These are phyloP conservation scores for Gallinago undulata DNA, from an alignment of 2,113 vertebrate species.

Conservation along the genomic window DNA sequence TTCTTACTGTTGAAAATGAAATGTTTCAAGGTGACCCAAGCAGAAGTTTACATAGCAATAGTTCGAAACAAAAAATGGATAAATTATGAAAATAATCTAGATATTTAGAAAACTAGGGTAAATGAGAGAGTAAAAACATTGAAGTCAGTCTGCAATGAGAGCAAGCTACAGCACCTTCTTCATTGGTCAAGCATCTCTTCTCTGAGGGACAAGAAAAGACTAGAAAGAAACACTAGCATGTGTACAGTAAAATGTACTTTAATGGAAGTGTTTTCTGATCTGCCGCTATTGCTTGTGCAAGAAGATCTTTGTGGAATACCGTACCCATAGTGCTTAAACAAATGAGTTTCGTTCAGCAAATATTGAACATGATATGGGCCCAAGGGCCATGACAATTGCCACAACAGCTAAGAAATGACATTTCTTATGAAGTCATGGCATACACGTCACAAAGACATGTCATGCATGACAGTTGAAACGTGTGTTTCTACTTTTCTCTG, in stretches of 20 bases:
- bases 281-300: background rate
- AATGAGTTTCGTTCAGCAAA: background rate
- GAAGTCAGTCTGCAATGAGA: background rate
- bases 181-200: background rate
- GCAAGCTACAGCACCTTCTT: background rate
- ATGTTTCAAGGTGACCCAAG: background rate
- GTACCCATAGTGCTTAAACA: background rate
- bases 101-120: background rate
- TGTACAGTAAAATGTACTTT: background rate
- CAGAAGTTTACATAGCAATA: background rate
- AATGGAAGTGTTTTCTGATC: background rate
- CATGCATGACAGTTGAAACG: rapidly evolving
- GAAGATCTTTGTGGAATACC: background rate
- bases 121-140: background rate
- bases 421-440: background rate
- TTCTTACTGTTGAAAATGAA: background rate
- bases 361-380: background rate
- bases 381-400: background rate
- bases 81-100: background rate
- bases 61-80: background rate
- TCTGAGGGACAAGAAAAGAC: background rate
- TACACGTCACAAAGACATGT: rapidly evolving
- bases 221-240: background rate
- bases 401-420: background rate
- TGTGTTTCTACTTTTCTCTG: background rate